These are phyloP conservation scores for Megamerina dolium DNA, from an alignment of 2,888 invertebrate species.

Conservation along the genomic window DNA sequence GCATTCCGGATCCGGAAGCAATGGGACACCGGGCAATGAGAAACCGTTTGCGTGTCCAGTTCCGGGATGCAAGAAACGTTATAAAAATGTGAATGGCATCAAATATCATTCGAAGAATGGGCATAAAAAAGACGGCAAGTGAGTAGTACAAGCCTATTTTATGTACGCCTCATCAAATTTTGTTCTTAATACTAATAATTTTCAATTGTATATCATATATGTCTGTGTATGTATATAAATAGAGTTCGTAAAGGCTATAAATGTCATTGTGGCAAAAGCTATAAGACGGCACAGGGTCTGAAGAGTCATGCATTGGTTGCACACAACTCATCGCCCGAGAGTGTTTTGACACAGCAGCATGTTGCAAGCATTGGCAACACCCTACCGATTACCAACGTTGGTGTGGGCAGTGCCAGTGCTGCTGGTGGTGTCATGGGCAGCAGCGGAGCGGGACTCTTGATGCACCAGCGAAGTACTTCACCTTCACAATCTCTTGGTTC, in stretches of 20 bases:
- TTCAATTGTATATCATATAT: not conserved
- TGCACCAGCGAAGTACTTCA: conserved; percentile 44
- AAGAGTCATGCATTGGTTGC: conserved; percentile 60
- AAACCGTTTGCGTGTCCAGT: conserved; percentile 81
- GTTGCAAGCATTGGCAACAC: conserved; percentile 25
- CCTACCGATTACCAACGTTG: conserved; percentile 6
- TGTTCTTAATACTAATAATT: no score
- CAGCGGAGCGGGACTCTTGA: conserved; percentile 14
- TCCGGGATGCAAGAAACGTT: conserved; percentile 79
- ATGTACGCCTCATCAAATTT: no score
- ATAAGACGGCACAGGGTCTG: conserved; percentile 73
- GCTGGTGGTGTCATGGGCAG: conserved; percentile 6
- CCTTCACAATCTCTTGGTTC: conserved; percentile 49
- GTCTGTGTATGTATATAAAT: conserved; percentile 16
- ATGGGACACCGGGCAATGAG: conserved; percentile 53
- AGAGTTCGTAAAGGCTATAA: conserved; percentile 75
- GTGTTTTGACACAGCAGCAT: conserved; percentile 37
- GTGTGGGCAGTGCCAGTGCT: no score
- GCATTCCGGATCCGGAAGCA: conserved; percentile 51
- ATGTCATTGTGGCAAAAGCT: conserved; percentile 81
- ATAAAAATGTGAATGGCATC: conserved; percentile 83
- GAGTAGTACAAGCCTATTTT: conserved; percentile 49
- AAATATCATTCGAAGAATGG: conserved; percentile 85
- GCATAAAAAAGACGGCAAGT: conserved; percentile 79
- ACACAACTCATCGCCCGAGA: conserved; percentile 46